A percentile compares a stretch with the other conserved stretches of the same genome.
phyloP scores from a whole-genome alignment of 2,797 vertebrate genomes.

The Psittacula echo region DNA sequence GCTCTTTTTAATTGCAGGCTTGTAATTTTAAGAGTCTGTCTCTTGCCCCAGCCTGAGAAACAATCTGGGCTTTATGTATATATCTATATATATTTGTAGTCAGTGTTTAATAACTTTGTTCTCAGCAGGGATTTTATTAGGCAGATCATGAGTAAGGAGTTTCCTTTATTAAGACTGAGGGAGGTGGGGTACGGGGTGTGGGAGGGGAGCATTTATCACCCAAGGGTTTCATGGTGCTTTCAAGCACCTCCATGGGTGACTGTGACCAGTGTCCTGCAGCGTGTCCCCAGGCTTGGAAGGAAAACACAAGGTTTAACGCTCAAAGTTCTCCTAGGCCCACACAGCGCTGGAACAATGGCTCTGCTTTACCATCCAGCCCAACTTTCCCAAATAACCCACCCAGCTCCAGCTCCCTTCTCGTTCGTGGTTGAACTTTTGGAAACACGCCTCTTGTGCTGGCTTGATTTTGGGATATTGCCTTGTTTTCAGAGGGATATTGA shows the following conservation, averaged over 20 bases:
- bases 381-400: background rate
- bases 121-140: slow-evolving; percentile 14
- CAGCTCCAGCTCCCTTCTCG: background rate
- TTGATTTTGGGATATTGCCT: background rate
- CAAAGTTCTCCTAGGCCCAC: slow-evolving; percentile 49
- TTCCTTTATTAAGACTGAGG: slow-evolving; percentile 22
- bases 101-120: slow-evolving; percentile 55
- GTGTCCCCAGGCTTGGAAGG: background rate
- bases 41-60: background rate
- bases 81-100: background rate
- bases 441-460: background rate
- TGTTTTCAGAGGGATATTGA: background rate
- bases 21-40: background rate
- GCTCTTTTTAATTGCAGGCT: background rate
- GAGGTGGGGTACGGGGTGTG: background rate
- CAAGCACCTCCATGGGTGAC: background rate
- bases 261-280: background rate
- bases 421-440: background rate
- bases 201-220: background rate
- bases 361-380: background rate
- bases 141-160: slow-evolving; percentile 62
- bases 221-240: background rate
- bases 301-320: background rate
- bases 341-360: slow-evolving; percentile 25
- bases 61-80: background rate